Evolutionary conservation across 35 echinoderm and acorn worm genomes (phyloP).

Genomic region (Holothuria glaberrima): DNA sequence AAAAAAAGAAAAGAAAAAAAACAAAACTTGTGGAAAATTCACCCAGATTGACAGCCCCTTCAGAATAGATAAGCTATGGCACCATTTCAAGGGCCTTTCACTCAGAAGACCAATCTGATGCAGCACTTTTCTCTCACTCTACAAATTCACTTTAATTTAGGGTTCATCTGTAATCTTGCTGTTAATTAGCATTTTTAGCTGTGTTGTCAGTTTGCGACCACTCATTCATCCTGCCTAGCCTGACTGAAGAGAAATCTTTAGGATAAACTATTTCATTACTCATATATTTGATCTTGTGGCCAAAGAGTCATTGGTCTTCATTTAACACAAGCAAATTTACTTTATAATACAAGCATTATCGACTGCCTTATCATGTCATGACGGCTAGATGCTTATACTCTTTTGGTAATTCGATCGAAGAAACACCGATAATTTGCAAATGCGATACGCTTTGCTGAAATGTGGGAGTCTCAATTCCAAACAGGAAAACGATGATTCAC

Average conservation of each 20-base stretch:
- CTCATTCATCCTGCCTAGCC: not conserved
- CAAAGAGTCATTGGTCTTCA: slow-evolving; percentile 15
- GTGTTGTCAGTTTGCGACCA: too few relatives aligned
- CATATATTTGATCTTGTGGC: slow-evolving; percentile 36
- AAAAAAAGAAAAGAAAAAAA: too few relatives aligned
- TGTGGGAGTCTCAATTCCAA: slow-evolving; percentile 18
- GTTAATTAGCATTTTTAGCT: too few relatives aligned
- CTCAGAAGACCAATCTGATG: not conserved
- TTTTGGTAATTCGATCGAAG: not conserved
- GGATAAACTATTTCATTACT: slow-evolving; percentile 40
- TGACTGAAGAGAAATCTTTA: not conserved
- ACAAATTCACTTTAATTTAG: too few relatives aligned
- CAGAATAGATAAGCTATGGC: not conserved
- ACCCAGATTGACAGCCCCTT: not conserved
- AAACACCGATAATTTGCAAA: slow-evolving; percentile 36
- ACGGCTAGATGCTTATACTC: slow-evolving; percentile 10
- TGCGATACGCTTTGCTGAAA: slow-evolving; percentile 35
- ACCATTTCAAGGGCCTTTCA: slow-evolving; percentile 14
- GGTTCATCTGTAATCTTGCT: too few relatives aligned
- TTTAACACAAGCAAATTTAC: slow-evolving; percentile 53
- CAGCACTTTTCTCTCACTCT: not conserved
- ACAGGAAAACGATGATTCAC: slow-evolving; percentile 51
- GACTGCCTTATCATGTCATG: slow-evolving; percentile 1
- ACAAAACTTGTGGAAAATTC: too few relatives aligned
- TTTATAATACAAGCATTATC: slow-evolving; percentile 32